phyloP scores from a whole-genome alignment of 2,797 vertebrate species.

The Phataginus tetradactyla region DNA sequence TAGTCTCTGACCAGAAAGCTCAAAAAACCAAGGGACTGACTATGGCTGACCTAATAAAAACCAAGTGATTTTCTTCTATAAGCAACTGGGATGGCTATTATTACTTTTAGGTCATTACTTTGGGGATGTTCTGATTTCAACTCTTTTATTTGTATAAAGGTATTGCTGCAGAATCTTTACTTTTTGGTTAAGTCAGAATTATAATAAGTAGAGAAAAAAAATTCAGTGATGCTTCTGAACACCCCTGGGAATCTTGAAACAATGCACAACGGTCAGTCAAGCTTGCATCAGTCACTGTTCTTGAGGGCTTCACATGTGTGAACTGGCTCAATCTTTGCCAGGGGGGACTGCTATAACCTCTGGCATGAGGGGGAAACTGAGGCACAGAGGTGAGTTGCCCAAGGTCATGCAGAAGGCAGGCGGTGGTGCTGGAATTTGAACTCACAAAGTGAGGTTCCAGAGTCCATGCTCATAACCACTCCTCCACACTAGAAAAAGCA shows the following conservation, averaged over 20 bases:
- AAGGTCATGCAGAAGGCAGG: background rate
- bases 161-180: background rate
- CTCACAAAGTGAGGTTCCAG: background rate
- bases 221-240: background rate
- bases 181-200: background rate
- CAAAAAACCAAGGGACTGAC: background rate
- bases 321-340: accelerated
- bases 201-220: background rate
- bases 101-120: conserved; percentile 42
- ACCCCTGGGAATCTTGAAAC: background rate
- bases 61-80: conserved; percentile 6
- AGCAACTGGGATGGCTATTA: conserved; percentile 36
- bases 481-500: background rate
- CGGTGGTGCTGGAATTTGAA: background rate
- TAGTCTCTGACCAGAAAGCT: background rate
- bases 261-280: background rate
- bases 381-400: too few relatives aligned
- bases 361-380: background rate
- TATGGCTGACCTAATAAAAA: conserved; percentile 56
- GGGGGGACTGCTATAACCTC: background rate
- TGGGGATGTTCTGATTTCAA: background rate
- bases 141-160: background rate
- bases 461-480: accelerated
- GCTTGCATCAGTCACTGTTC: background rate
- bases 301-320: accelerated